phyloP scores from a whole-genome alignment of 2,888 invertebrate genomes.

The Eristalis tenax region DNA sequence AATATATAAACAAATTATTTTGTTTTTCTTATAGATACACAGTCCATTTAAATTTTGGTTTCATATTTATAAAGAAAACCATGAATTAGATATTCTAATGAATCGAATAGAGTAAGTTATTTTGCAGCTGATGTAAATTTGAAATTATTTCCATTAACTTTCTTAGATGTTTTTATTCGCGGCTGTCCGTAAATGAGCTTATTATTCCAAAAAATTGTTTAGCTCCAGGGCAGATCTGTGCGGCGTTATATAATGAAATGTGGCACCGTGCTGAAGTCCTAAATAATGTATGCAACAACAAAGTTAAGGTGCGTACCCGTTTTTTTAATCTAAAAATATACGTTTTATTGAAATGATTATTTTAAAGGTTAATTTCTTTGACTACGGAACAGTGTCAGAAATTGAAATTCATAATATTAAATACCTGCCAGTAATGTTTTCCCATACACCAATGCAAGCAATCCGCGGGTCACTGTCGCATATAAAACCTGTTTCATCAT shows the following conservation, averaged over 20 bases:
- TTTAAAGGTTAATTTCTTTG: conserved; percentile 76
- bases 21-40: conserved; percentile 75
- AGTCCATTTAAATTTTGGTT: conserved; percentile 78
- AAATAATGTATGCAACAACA: conserved; percentile 63
- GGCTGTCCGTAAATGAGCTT: conserved; percentile 57
- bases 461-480: conserved; percentile 75
- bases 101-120: conserved; percentile 76
- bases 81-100: conserved; percentile 74
- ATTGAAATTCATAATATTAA: conserved; percentile 74
- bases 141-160: background rate
- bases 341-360: background rate
- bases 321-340: background rate
- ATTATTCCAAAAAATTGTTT: conserved; percentile 74
- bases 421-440: conserved; percentile 75
- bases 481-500: conserved; percentile 74
- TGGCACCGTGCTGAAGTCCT: conserved; percentile 78
- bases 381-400: conserved; percentile 76
- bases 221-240: conserved; percentile 76
- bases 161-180: conserved; percentile 73
- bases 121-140: background rate
- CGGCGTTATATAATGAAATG: conserved; percentile 64
- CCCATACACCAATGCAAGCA: conserved; percentile 75
- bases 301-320: conserved; percentile 74
- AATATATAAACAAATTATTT: background rate
- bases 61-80: conserved; percentile 74